Evolutionary conservation across 1,140 invertebrate genomes (phyloP), one percentile per base, ranked within the genome.

Genomic region (Drosophila mayri): DNA sequence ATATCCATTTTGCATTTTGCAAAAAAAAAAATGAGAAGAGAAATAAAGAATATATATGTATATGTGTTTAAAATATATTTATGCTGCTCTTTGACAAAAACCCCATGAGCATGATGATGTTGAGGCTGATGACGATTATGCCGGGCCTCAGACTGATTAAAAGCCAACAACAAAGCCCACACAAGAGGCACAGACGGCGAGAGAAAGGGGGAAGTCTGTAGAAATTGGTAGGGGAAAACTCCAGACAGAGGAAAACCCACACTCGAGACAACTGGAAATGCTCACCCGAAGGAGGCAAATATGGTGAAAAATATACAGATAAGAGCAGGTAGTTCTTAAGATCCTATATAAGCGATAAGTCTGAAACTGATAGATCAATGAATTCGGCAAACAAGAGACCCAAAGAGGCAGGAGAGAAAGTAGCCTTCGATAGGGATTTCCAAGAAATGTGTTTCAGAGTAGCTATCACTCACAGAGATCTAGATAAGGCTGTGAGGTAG

Each of bases 1-100:
- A 87, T 88, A 87, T 87, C 76, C 80, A 88, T 79, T 87, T 79
- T 72, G 83, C 83, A 87, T 81, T 87, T 87, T 75, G 63, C 70
- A 54, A 37, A 68, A 70, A 55, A 55, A 70, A 68, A 70, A 55
- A 55, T 59, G 38, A 71, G 44, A 58, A 12, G 14, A 46, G 11
- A 22, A 32, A 20, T 3, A 54, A 20, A 38, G 46, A 80, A 61
- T 63, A 67, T 18, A 18, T 52, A n/a, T n/a, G n/a, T n/a, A n/a
- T n/a, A 2, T 50, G n/a, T 32, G n/a, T 18, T 25, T 37, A 60
- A 74, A 64, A 77, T 79, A 76, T 65, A 88, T 88, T 76, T 61
- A 83, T 86, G 83, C 68, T 74, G 49, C 73, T 57, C 49, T 74
- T 79, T 75, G 77, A 65, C 68, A 79, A 79, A 66, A 28, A 52